Evolutionary conservation across 2,113 vertebrate species (phyloP).

Genomic region (Cephalopterus ornatus): DNA sequence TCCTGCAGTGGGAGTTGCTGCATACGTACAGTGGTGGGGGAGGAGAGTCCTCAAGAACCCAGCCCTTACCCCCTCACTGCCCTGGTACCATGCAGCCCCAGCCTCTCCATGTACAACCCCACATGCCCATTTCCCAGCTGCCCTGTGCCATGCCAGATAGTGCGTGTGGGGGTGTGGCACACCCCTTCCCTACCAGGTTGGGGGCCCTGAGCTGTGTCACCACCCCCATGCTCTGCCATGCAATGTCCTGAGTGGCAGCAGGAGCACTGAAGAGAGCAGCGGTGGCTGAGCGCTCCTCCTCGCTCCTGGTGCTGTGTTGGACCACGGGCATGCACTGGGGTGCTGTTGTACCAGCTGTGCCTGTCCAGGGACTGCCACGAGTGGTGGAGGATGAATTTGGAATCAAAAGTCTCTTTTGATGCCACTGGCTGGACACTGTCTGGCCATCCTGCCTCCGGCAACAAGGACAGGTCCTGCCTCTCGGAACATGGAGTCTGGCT

Average conservation of each 20-base stretch:
- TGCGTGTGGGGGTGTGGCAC: fast-evolving
- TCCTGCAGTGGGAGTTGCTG: fast-evolving
- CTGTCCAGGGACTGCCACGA: not conserved
- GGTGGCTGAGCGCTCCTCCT: not conserved
- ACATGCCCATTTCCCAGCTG: not conserved
- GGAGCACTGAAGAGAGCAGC: not conserved
- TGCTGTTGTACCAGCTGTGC: not conserved
- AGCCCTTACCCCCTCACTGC: fast-evolving
- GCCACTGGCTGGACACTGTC: not conserved
- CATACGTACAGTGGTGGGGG: fast-evolving
- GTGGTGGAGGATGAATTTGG: not conserved
- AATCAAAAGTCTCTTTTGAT: not conserved
- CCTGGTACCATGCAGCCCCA: fast-evolving
- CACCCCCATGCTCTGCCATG: not conserved
- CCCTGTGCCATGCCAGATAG: fast-evolving
- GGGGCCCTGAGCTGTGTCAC: not conserved
- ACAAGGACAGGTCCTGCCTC: not conserved
- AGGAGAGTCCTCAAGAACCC: not conserved
- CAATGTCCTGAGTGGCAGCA: not conserved
- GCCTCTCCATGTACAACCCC: fast-evolving
- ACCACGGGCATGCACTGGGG: fast-evolving
- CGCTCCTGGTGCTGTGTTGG: fast-evolving
- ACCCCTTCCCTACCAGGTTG: not conserved
- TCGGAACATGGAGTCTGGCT: not conserved
- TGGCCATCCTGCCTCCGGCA: not conserved